Evolutionary conservation across 1,140 invertebrate genomes (phyloP).

Genomic region (Xylocopa sonorina): DNA sequence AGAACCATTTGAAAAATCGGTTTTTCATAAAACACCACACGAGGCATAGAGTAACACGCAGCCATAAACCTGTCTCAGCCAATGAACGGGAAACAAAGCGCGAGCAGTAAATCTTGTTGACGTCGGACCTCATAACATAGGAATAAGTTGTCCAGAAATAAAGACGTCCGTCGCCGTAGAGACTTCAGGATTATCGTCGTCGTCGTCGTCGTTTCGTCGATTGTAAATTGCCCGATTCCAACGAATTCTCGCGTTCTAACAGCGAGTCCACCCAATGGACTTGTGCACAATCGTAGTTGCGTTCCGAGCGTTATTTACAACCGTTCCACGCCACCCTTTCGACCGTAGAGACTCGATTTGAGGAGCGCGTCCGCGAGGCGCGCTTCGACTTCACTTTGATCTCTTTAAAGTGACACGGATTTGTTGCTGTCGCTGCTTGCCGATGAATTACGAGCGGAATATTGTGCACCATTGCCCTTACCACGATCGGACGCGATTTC

Average conservation of each 20-base stretch:
- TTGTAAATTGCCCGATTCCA: neutral
- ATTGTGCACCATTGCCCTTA: conserved; percentile 27
- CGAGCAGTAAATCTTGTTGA: neutral
- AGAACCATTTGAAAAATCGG: neutral
- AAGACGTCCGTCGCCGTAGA: neutral
- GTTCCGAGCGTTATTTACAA: conserved; percentile 25
- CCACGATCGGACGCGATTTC: neutral
- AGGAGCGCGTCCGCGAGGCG: neutral
- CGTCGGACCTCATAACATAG: too few relatives aligned
- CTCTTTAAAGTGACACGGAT: conserved; percentile 51
- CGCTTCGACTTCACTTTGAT: conserved; percentile 46
- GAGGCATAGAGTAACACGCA: too few relatives aligned
- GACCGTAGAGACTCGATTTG: conserved; percentile 9
- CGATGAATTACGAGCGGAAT: conserved; percentile 36
- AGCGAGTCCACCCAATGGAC: neutral
- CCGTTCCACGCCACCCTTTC: neutral
- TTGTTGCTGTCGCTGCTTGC: conserved; percentile 33
- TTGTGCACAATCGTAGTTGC: conserved; percentile 15
- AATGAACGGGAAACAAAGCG: neutral
- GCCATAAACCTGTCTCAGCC: neutral
- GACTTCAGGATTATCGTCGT: neutral
- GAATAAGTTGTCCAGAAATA: conserved; percentile 2
- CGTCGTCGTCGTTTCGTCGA: neutral
- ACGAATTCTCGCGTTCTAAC: neutral
- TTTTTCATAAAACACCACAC: neutral